Conservation (phyloP, 2,113 vertebrate genomes). For the Cettia cetti region DNA sequence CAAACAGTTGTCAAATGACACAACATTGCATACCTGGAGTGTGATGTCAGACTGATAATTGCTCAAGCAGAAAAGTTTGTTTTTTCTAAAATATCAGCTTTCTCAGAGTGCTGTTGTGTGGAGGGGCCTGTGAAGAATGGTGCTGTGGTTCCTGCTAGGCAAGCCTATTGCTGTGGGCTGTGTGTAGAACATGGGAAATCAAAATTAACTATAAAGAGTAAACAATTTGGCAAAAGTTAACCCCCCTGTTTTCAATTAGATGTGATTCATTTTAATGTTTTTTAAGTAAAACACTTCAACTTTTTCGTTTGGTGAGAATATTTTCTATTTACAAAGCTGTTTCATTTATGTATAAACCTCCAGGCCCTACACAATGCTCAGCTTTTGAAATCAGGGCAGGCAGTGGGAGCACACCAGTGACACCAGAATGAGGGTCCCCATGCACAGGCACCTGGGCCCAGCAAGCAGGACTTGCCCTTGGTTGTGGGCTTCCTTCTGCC, state of each 20-base stretch:
- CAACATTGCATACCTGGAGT: neutral
- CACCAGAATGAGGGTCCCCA: neutral
- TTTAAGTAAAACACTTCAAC: neutral
- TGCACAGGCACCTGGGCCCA: rapidly evolving
- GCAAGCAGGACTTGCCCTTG: neutral
- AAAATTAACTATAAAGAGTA: neutral
- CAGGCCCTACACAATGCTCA: rapidly evolving
- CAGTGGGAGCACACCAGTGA: neutral
- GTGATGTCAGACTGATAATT: neutral
- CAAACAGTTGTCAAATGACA: neutral
- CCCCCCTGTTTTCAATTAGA: neutral
- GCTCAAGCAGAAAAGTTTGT: neutral
- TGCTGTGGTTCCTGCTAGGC: neutral
- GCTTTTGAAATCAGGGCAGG: neutral
- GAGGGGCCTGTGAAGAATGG: neutral
- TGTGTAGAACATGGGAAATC: neutral
- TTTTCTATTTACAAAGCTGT: neutral
- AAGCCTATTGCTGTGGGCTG: neutral
- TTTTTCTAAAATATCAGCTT: neutral
- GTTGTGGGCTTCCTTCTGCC: neutral
- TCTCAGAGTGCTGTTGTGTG: neutral
- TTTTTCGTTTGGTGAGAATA: neutral
- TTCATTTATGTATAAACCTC: neutral
- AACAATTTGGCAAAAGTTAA: neutral
- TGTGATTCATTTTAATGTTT: neutral